Conservation (phyloP, 2,797 vertebrate species). For the Crocidura indochinensis region DNA sequence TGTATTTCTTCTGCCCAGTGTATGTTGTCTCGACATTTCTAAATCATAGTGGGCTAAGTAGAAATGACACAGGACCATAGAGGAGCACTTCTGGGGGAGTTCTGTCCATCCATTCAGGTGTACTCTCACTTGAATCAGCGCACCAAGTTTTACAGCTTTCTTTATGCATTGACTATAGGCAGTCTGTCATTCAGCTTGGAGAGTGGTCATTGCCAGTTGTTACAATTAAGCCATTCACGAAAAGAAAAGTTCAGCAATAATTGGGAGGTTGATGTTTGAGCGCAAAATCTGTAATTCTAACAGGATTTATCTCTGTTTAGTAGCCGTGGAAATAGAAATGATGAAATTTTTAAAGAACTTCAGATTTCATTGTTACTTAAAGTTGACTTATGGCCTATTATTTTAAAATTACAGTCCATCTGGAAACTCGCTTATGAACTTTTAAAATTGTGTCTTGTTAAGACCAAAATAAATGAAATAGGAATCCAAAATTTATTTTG, state of each 20-base stretch:
- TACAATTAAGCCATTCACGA: conserved; percentile 21
- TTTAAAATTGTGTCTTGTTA: no score
- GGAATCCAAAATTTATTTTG: conserved; percentile 34
- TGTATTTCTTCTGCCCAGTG: conserved; percentile 39
- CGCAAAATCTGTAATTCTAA: not conserved
- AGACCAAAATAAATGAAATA: no score
- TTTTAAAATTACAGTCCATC: conserved; percentile 50
- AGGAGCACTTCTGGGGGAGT: not conserved
- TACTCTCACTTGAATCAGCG: conserved; percentile 33
- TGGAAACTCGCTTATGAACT: no score
- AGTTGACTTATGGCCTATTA: conserved; percentile 2
- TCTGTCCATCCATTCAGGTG: no score
- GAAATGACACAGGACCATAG: conserved; percentile 31
- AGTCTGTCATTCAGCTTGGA: conserved; percentile 17
- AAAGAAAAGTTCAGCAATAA: conserved; percentile 4
- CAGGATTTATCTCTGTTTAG: conserved; percentile 37
- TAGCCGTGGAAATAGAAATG: not conserved
- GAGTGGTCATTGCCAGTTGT: conserved; percentile 2
- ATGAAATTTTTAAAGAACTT: conserved; percentile 55
- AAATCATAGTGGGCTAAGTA: conserved; percentile 23
- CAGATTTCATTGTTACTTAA: conserved; percentile 48
- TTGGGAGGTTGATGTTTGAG: conserved; percentile 59
- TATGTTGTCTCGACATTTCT: conserved; percentile 15
- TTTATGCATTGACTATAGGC: conserved; percentile 39
- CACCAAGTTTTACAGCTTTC: not conserved